Evolutionary conservation across 2,888 invertebrate genomes (phyloP), one percentile per base, ranked within the genome.

Genomic region (Drosophila monieri): DNA sequence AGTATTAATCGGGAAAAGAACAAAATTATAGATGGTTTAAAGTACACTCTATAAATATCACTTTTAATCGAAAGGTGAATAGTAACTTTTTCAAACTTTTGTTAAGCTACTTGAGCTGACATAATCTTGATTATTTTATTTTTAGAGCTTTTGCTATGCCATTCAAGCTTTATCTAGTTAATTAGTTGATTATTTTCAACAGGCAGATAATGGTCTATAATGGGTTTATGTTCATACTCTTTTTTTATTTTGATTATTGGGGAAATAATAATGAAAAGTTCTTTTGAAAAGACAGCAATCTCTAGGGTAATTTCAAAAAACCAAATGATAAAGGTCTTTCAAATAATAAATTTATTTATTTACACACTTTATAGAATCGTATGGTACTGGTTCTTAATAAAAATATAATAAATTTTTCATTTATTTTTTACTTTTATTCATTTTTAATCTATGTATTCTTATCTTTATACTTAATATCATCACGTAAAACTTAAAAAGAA

Each of bases 1-100:
- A 73, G 70, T 67, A 32, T 78, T 73, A 76, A 74, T 70, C 65
- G 49, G 72, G 52, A 75, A 54, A 66, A 73, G 67, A 60, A 59
- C 69, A 30, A 39, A 35, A 25, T 56, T 51, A 25, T 21, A 56
- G n/a, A 15, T 23, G 14, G 35, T 6, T 12, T 30, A n/a, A 30
- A 14, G 27, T 25, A 10, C 14, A 32, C 30, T 30, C 27, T 6
- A 23, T 32, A 9, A 14, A 15, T 10, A 18, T 3, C 9, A 10
- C 9, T 8, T 15, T 41, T 18, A 15, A 41, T 41, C 39, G 18
- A 41, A 10, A 41, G 18, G 18, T 41, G 39, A 41, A 15, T 41
- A 9, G 39, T 18, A 9, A 18, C 6, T 41, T 41, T 41, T 41
- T 15, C 9, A 14, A 41, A 6, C 4, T 43, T 43, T 18, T 12